Evolutionary conservation across 2,888 invertebrate genomes (phyloP), one percentile per base, ranked within the genome.

Genomic region (Latrodectus hesperus): DNA sequence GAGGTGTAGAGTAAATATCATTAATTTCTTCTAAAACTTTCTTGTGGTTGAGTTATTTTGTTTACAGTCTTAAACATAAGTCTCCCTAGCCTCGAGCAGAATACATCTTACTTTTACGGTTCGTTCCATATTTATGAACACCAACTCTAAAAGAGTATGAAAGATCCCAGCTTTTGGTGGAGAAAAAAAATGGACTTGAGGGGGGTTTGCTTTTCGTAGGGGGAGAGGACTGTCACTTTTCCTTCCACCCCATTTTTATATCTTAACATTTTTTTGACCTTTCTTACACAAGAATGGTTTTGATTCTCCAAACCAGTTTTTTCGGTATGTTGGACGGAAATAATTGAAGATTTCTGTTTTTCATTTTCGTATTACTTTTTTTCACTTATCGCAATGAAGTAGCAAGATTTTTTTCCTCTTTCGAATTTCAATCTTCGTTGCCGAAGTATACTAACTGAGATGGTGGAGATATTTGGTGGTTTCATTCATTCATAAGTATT

Each of bases 251-350:
- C 52, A 60, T 71, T 71, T 26, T 38, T 71, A 71, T 71, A 22
- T 22, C 22, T 11, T 38, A 38, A 38, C 16, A 72, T 22, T 22
- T 11, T 49, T 60, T 80, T 73, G 53, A 72, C 51, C 64, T 53
- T 26, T 72, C 81, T 70, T 67, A 53, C 68, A 55, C 51, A 70
- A 68, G 70, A 82, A 68, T 60, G 71, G 74, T 22, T 68, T 22
- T 12, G 52, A 16, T n/a, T 38, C n/a, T 14, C 51, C 55, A 77
- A 84, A 84, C 83, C 76, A 51, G 83, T 84, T 84, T 70, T 77
- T 71, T 55, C 26, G 65, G 53, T n/a, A 26, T 71, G 70, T 64
- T 51, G 22, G 71, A 71, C 70, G 65, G 38, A 83, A 70, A 76
- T 84, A 84, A 84, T 84, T 71, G 76, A 84, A 72, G 70, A 68